Evolutionary conservation across 2,113 vertebrate species (phyloP), one percentile per base, ranked within the genome.

Genomic region (Mesitornis unicolor): DNA sequence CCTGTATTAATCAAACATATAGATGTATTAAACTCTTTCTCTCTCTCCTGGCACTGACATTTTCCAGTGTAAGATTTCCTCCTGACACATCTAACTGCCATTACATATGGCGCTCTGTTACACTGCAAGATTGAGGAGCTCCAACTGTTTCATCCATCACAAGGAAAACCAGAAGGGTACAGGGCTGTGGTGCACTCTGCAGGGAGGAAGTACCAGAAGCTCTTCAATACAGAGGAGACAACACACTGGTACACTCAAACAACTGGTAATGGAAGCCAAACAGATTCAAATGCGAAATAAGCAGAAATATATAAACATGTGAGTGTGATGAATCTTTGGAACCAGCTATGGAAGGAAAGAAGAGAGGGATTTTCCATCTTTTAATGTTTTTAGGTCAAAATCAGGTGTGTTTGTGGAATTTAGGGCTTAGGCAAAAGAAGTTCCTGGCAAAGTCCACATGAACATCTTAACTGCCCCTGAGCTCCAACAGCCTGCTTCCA

Each of bases 31-130:
- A 83, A 69, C 40, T 63, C n/a, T 67, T 79, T 9, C 25, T 6
- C 47, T 45, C 28, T 74, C 65, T 78, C 76, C 67, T 21, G 17
- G 21, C 40, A 67, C 36, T 31, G 28, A 25, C 31, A 22, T 65
- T 82, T 91, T 59, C 64, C 65, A 51, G 38, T 21, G 50, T 38
- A 36, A 79, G 28, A 29, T 50, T 74, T 88, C 64, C 36, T 35
- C 9, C 29, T 50, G 57, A 29, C 64, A 63, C 38, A 51, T 26
- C 57, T 26, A 48, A n/a, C 47, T 40, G 64, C 48, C 43, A 26
- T 50, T 40, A 31, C 24, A 40, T 8, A 3, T 9, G 28, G n/a
- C 0, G 3, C 15, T 25, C n/a, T 0, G 0, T 26, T 35, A 38
- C 33, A 38, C 35, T 29, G 22, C 26, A 43, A 60, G 17, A 59